Evolutionary conservation across 1,140 invertebrate genomes (phyloP).

Genomic region (Drosophila sp.): DNA sequence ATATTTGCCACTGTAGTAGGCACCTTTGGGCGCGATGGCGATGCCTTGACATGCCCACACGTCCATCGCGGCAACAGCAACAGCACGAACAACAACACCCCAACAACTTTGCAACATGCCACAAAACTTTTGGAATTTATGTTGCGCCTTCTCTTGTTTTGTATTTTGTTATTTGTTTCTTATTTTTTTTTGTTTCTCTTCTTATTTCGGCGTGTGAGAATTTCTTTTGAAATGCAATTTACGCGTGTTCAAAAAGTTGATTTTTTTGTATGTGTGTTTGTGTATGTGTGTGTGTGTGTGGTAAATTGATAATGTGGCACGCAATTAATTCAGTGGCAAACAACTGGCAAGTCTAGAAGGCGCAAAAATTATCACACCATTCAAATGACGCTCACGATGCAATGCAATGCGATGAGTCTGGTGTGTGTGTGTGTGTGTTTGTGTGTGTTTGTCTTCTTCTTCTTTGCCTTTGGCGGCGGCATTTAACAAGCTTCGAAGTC

Average conservation of each 20-base stretch:
- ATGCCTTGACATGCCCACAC: constrained; percentile 79
- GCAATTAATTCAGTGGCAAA: constrained; percentile 78
- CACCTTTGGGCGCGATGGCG: constrained; percentile 39
- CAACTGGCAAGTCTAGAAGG: constrained; percentile 44
- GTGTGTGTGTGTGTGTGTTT: constrained; percentile 31
- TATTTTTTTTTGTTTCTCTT: constrained; percentile 2
- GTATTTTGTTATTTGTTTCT: constrained; percentile 29
- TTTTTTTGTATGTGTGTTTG: constrained; percentile 25
- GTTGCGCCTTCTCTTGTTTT: constrained; percentile 37
- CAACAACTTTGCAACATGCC: constrained; percentile 79
- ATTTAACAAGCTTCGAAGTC: constrained; percentile 65
- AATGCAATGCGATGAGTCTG: constrained; percentile 23
- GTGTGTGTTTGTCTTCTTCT: constrained; percentile 20
- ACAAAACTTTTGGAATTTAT: constrained; percentile 76
- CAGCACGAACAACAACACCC: constrained; percentile 35
- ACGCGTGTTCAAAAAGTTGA: neutral
- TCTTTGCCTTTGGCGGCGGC: constrained; percentile 71
- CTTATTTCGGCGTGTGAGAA: constrained; percentile 71
- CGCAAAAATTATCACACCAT: constrained; percentile 80
- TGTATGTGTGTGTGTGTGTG: constrained; percentile 15
- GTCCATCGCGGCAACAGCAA: constrained; percentile 49
- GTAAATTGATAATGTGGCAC: constrained; percentile 77
- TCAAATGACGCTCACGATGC: constrained; percentile 77
- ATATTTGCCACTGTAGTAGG: constrained; percentile 58
- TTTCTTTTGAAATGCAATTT: constrained; percentile 43